A percentile compares a stretch with the other conserved stretches of the same genome.
Conservation (phyloP, 2,888 invertebrate genomes). For the Hirudinaria manillensis region DNA sequence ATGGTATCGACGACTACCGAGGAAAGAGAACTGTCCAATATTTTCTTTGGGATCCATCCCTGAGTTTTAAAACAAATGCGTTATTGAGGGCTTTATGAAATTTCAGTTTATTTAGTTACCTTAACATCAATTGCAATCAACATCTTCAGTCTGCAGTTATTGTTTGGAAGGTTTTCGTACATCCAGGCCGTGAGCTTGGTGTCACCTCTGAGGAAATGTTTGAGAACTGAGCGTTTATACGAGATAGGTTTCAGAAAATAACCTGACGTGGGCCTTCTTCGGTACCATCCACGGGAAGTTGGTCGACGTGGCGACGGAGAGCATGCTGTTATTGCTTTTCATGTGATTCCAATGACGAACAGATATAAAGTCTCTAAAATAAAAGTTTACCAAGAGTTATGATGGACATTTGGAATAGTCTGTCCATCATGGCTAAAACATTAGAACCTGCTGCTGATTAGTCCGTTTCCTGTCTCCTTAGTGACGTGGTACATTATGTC, state of each 20-base stretch:
- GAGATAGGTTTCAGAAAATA: neutral
- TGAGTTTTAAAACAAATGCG: slow-evolving; percentile 9
- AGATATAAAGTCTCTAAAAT: neutral
- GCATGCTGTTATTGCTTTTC: neutral
- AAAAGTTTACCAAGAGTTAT: neutral
- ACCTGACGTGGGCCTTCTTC: slow-evolving; percentile 2
- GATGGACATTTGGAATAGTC: too few species aligned
- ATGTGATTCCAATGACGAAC: neutral
- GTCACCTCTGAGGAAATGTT: neutral
- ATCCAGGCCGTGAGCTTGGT: slow-evolving; percentile 6
- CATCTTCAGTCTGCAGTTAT: neutral
- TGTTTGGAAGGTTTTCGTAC: neutral
- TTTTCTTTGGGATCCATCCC: slow-evolving; percentile 39
- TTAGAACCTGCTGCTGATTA: neutral
- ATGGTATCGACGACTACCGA: slow-evolving; percentile 34
- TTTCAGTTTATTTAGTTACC: neutral
- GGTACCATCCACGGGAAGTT: neutral
- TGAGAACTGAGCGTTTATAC: too few species aligned
- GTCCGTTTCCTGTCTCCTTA: slow-evolving; percentile 1
- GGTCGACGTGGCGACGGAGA: neutral
- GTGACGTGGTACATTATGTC: slow-evolving; percentile 6
- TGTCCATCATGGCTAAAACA: too few species aligned
- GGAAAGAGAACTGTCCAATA: slow-evolving; percentile 37
- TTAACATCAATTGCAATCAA: slow-evolving; percentile 1
- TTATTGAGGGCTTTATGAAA: neutral